Evolutionary conservation across 1,140 invertebrate genomes (phyloP).

Genomic region (Chymomyza costata): DNA sequence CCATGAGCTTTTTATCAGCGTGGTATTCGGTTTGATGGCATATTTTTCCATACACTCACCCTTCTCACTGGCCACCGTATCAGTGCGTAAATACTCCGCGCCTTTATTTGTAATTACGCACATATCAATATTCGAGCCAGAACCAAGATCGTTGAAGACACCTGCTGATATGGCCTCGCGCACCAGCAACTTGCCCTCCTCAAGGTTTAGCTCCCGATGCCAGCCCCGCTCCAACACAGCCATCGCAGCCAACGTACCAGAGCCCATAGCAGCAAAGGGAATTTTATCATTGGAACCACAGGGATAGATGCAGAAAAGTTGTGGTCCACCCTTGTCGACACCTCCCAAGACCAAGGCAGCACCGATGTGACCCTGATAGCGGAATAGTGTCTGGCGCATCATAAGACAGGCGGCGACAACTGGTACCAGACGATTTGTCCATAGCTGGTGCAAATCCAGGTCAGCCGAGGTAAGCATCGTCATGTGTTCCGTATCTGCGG

Average conservation of each 20-base stretch:
- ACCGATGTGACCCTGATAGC: conserved; percentile 95
- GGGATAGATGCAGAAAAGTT: conserved; percentile 94
- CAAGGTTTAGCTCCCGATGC: conserved; percentile 87
- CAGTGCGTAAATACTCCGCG: conserved; percentile 87
- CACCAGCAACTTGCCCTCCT: conserved; percentile 93
- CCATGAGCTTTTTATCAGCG: conserved; percentile 48
- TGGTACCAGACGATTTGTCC: conserved; percentile 90
- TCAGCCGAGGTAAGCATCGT: conserved; percentile 92
- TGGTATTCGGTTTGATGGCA: conserved; percentile 51
- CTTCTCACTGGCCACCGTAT: conserved; percentile 90
- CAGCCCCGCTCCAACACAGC: conserved; percentile 94
- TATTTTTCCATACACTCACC: conserved; percentile 76
- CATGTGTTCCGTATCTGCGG: conserved; percentile 96
- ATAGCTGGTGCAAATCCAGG: conserved; percentile 92
- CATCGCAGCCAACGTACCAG: conserved; percentile 97
- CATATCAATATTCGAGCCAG: conserved; percentile 96
- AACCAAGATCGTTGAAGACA: conserved; percentile 98
- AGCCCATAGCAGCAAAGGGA: conserved; percentile 97
- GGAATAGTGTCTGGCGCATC: conserved; percentile 95
- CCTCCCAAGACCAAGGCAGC: conserved; percentile 97
- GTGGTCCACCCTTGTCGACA: conserved; percentile 86
- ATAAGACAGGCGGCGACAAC: conserved; percentile 92
- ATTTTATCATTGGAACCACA: conserved; percentile 95
- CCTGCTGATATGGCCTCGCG: conserved; percentile 95
- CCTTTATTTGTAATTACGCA: conserved; percentile 92